These are phyloP conservation scores for Apotomis turbidana DNA, from an alignment of 2,888 invertebrate genomes.

Conservation along the genomic window DNA sequence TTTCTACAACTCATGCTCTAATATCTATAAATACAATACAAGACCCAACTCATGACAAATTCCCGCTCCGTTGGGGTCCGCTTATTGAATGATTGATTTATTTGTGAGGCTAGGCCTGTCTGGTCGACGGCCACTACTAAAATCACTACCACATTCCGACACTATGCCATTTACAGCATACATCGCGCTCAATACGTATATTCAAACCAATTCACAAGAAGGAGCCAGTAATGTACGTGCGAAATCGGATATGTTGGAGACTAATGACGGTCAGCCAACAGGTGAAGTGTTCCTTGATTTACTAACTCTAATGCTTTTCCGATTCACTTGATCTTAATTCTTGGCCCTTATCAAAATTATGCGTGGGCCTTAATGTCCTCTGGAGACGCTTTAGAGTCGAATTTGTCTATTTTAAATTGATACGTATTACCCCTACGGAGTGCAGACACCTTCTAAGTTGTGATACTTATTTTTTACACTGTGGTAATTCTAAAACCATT, in stretches of 20 bases:
- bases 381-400: slow-evolving; percentile 55
- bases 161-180: slow-evolving; percentile 4
- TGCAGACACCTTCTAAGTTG: not conserved
- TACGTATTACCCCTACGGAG: slow-evolving; percentile 18
- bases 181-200: slow-evolving; percentile 3
- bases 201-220: not conserved
- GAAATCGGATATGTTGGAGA: not conserved
- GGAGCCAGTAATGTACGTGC: slow-evolving; percentile 18
- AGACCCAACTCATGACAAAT: slow-evolving; percentile 68
- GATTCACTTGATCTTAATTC: slow-evolving; percentile 71
- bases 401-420: slow-evolving; percentile 35
- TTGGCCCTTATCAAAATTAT: slow-evolving; percentile 74
- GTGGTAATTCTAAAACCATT: too few relatives aligned
- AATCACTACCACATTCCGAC: slow-evolving; percentile 5
- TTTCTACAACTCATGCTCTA: not conserved
- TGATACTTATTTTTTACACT: too few relatives aligned
- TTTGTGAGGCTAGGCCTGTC: slow-evolving; percentile 57
- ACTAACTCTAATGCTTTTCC: slow-evolving; percentile 76
- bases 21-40: not conserved
- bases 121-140: slow-evolving; percentile 46
- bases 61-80: slow-evolving; percentile 55
- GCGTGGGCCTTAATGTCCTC: slow-evolving; percentile 61
- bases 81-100: slow-evolving; percentile 82
- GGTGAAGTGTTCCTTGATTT: slow-evolving; percentile 76
- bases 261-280: slow-evolving; percentile 57